Evolutionary conservation across 2,113 vertebrate genomes (phyloP).

Genomic region (Leptocoma aspasia): DNA sequence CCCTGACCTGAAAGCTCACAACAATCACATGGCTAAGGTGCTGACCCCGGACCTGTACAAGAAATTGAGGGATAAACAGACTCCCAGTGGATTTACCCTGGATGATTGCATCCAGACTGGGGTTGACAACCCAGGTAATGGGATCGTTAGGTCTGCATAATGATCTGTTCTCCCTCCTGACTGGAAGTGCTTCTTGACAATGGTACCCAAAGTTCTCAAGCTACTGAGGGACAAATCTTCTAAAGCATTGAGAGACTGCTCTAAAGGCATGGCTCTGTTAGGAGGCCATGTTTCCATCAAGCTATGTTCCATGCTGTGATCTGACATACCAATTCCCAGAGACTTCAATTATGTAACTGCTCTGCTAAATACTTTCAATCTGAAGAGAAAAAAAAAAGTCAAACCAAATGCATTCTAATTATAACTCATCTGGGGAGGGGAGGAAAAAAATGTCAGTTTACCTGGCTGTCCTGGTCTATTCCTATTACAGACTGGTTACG

Average conservation of each 20-base stretch:
- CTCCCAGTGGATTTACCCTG: conserved; percentile 87
- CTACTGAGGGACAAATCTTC: background rate
- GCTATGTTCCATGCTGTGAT: background rate
- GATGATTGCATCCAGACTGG: conserved; percentile 95
- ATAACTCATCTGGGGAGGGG: background rate
- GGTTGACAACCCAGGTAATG: conserved; percentile 93
- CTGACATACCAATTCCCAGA: background rate
- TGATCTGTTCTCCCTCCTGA: conserved; percentile 59
- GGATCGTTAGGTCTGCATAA: background rate
- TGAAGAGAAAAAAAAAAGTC: background rate
- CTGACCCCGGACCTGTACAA: conserved; percentile 84
- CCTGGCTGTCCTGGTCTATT: background rate
- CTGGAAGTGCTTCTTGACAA: conserved; percentile 66
- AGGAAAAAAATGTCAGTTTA: background rate
- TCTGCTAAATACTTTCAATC: conserved; percentile 62
- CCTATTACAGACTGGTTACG: background rate
- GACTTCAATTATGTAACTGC: conserved; percentile 50
- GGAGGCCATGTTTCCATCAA: background rate
- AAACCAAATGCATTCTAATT: conserved; percentile 7
- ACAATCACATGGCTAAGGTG: conserved; percentile 95
- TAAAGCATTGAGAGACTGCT: background rate
- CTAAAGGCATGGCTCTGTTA: background rate
- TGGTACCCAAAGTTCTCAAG: background rate
- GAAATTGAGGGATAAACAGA: conserved; percentile 82
- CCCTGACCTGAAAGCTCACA: conserved; percentile 90